Evolutionary conservation across 1,140 invertebrate species (phyloP).

Genomic region (Hyles euphorbiae): DNA sequence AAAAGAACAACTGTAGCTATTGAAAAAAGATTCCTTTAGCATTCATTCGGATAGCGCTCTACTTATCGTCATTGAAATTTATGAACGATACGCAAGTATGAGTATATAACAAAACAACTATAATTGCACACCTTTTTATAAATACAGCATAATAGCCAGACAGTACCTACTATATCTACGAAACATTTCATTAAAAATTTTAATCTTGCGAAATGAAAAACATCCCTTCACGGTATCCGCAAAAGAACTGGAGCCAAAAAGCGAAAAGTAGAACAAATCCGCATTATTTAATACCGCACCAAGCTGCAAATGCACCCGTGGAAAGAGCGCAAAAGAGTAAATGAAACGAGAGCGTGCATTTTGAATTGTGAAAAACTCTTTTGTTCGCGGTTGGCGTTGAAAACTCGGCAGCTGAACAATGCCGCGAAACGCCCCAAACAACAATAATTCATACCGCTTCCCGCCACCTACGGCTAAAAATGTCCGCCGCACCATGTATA

Average conservation of each 20-base stretch:
- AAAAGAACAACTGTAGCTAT: too few species aligned
- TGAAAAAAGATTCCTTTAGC: too few species aligned
- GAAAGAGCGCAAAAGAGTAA: slow-evolving; percentile 69
- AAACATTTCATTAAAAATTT: slow-evolving; percentile 7
- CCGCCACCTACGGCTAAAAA: slow-evolving; percentile 73
- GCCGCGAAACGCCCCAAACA: slow-evolving; percentile 64
- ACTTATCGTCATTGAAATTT: too few species aligned
- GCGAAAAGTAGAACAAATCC: slow-evolving; percentile 53
- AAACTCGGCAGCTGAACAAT: slow-evolving; percentile 62
- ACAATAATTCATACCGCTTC: slow-evolving; percentile 74
- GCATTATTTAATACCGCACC: slow-evolving; percentile 62
- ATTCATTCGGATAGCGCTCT: too few species aligned
- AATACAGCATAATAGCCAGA: not conserved
- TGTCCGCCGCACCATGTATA: slow-evolving; percentile 71
- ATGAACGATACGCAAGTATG: too few species aligned
- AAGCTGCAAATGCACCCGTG: slow-evolving; percentile 64
- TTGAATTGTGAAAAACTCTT: slow-evolving; percentile 70
- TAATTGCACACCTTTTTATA: too few species aligned
- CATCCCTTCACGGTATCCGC: slow-evolving; percentile 16
- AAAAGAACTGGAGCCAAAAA: slow-evolving; percentile 31
- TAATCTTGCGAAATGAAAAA: slow-evolving; percentile 24
- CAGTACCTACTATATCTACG: not conserved
- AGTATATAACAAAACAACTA: too few species aligned
- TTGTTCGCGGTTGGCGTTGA: slow-evolving; percentile 58
- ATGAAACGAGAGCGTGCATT: slow-evolving; percentile 72